Evolutionary conservation across 2,113 vertebrate genomes (phyloP).

Genomic region (Tupaia chinensis): DNA sequence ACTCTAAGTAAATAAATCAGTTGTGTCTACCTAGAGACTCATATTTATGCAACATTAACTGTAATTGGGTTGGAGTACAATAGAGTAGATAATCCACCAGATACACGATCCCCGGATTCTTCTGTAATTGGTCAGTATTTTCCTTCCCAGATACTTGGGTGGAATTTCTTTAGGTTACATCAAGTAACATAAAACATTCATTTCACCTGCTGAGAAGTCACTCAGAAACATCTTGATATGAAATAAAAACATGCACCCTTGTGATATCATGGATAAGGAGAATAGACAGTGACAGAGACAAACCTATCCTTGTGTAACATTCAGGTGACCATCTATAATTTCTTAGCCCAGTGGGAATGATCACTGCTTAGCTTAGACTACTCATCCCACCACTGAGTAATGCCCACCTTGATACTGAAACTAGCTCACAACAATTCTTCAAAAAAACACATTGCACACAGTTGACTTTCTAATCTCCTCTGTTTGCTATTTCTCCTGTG

Average conservation of each 20-base stretch:
- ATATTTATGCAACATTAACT: neutral
- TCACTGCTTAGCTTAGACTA: neutral
- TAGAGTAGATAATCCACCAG: neutral
- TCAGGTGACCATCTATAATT: neutral
- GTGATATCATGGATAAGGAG: neutral
- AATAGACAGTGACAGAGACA: neutral
- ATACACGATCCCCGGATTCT: neutral
- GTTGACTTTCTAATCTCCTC: neutral
- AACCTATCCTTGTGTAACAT: neutral
- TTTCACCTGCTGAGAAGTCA: neutral
- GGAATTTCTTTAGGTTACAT: neutral
- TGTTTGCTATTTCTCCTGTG: neutral
- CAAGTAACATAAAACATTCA: neutral
- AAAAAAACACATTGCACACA: neutral
- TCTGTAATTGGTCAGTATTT: slow-evolving; percentile 1
- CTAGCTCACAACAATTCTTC: neutral
- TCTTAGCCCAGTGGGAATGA: neutral
- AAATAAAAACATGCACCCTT: neutral
- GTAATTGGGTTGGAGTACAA: neutral
- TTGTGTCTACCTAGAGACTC: neutral
- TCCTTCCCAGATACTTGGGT: neutral
- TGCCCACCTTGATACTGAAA: neutral
- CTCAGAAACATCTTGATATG: neutral
- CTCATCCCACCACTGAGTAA: neutral
- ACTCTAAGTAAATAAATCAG: slow-evolving; percentile 3